These are phyloP conservation scores for Meiosimyza platycephala DNA, from an alignment of 2,888 invertebrate species.

Conservation along the genomic window DNA sequence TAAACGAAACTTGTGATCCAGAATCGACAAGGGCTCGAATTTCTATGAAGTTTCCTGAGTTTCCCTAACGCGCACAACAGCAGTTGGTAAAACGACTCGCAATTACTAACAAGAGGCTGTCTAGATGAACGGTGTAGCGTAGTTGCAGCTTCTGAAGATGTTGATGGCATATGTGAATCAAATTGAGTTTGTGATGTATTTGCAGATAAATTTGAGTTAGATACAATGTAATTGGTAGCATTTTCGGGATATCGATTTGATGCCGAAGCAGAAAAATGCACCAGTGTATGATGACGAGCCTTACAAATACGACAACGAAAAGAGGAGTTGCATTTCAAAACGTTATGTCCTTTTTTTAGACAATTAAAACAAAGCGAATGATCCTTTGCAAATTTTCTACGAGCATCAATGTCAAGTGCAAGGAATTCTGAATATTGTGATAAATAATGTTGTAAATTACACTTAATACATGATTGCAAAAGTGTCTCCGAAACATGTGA, in stretches of 20 bases:
- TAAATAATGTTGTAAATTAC: slow-evolving; percentile 8
- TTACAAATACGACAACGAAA: slow-evolving; percentile 12
- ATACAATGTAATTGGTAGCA: background rate
- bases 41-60: slow-evolving; percentile 14
- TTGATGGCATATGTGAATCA: background rate
- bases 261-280: slow-evolving; percentile 8
- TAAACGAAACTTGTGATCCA: slow-evolving; percentile 30
- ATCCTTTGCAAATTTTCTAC: slow-evolving; percentile 13
- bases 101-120: background rate
- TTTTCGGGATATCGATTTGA: background rate
- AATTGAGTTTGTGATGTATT: background rate
- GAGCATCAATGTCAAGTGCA: background rate
- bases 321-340: slow-evolving; percentile 1
- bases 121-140: too few relatives aligned
- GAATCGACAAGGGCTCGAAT: slow-evolving; percentile 22
- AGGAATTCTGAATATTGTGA: slow-evolving; percentile 9
- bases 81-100: background rate
- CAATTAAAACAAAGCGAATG: slow-evolving; percentile 30
- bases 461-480: background rate
- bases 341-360: slow-evolving; percentile 16
- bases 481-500: background rate
- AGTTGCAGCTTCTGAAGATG: background rate
- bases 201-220: background rate
- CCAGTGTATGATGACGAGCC: slow-evolving; percentile 17
- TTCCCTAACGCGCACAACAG: slow-evolving; percentile 15